Evolutionary conservation across 2,113 vertebrate genomes (phyloP).

Genomic region (Potamarius usumacintae): DNA sequence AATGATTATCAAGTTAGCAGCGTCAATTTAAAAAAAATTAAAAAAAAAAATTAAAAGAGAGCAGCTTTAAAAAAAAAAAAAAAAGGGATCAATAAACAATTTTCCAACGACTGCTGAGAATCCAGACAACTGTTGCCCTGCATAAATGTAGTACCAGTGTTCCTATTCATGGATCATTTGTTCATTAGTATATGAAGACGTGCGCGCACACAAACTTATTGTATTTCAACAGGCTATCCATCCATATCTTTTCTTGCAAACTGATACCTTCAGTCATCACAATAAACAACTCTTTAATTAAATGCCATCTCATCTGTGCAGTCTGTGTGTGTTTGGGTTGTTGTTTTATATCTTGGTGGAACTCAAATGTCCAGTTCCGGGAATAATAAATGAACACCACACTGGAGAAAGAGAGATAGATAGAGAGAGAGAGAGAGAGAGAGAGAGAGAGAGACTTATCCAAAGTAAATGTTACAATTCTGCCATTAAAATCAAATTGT

Average conservation of each 20-base stretch:
- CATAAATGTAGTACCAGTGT: background rate
- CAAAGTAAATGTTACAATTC: background rate
- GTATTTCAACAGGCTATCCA: constrained; percentile 12
- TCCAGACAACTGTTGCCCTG: background rate
- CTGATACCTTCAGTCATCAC: constrained; percentile 23
- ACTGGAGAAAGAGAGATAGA: background rate
- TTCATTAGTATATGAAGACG: background rate
- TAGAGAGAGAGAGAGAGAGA: background rate
- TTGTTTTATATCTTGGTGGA: background rate
- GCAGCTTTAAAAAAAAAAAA: too few relatives aligned
- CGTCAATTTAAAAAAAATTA: too few relatives aligned
- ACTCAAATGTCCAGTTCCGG: background rate
- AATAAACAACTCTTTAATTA: constrained; percentile 29
- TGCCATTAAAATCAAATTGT: too few relatives aligned
- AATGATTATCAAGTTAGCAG: background rate
- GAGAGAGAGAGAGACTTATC: background rate
- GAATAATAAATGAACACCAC: background rate
- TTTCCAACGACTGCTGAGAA: background rate
- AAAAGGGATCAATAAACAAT: background rate
- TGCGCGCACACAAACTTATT: background rate
- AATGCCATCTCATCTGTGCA: background rate
- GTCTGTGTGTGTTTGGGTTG: background rate
- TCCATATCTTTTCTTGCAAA: constrained; percentile 25
- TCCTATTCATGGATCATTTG: background rate
- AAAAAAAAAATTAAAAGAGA: too few relatives aligned